Base-by-base conservation (phyloP, 2,888 invertebrate genomes). In the Agrochola lota region DNA sequence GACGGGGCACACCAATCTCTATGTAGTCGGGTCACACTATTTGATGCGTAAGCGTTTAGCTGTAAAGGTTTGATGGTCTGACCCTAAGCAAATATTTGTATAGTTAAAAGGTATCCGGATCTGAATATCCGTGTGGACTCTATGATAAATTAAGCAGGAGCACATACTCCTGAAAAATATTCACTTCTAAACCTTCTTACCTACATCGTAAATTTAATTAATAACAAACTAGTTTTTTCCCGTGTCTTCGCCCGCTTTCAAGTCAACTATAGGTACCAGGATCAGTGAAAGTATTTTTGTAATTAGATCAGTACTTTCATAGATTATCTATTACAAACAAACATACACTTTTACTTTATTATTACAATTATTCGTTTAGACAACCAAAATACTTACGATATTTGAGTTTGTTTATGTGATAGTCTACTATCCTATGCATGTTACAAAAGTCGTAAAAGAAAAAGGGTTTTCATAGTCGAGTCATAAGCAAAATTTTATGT, bases 11-110 rank as follows among this genome's bases (percentile, higher is more conserved):
- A 40, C 52, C 52, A 20, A 20, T 52, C 8, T 52, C 52, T 23
- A 23, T 52, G 0, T 52, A 52, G 52, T 52, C 9, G 66, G 55
- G 66, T 81, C 43, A 57, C 55, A n/a, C n/a, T 12, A 57, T 57
- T 57, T n/a, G 12, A n/a, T 57, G 57, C 12, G 11, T 55, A 55
- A 59, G 57, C 49, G 11, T 57, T 57, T 52, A 8, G 5, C 17
- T n/a, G 30, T n/a, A 49, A 72, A 26, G 23, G 26, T 43, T 30
- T 71, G 40, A 43, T 71, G 40, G 23, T 43, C 17, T 55, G 30
- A 57, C 12, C 30, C 71, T 6, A 17, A 55, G 30, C 8, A 71
- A 71, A 71, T 55, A 43, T 73, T 73, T 73, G 55, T 23, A 17
- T 23, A 70, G 7, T 26, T 11, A 23, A 55, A 49, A 26, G n/a